Conservation (phyloP, 2,113 vertebrate genomes). For the Cygnus buccinator region DNA sequence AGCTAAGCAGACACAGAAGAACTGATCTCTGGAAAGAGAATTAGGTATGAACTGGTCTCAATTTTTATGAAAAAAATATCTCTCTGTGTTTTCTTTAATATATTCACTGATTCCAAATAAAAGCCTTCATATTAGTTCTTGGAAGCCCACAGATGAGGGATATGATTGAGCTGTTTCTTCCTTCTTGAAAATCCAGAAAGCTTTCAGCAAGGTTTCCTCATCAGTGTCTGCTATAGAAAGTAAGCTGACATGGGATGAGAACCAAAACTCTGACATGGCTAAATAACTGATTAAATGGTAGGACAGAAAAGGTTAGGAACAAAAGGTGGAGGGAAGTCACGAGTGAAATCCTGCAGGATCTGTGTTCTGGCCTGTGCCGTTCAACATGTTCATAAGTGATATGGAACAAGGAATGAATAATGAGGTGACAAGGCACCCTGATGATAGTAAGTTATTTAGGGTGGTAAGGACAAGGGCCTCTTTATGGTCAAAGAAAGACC, state of each 20-base stretch:
- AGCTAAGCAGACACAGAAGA: not conserved
- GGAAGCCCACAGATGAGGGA: not conserved
- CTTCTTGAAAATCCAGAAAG: not conserved
- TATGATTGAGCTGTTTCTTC: not conserved
- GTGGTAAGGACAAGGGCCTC: slow-evolving; percentile 30
- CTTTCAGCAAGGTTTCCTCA: slow-evolving; percentile 9
- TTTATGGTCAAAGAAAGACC: not conserved
- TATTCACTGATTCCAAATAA: not conserved
- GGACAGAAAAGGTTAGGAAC: slow-evolving; percentile 18
- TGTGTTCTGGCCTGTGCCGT: slow-evolving; percentile 4
- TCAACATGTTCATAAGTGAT: slow-evolving; percentile 39
- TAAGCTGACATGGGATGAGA: slow-evolving; percentile 5
- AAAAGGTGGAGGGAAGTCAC: slow-evolving; percentile 28
- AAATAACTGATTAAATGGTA: not conserved
- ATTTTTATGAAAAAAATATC: not conserved
- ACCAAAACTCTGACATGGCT: slow-evolving; percentile 4
- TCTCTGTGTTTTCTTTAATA: not conserved
- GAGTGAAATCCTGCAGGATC: slow-evolving; percentile 42
- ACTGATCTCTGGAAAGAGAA: not conserved
- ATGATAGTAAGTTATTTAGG: slow-evolving; percentile 61
- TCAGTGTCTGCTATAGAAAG: not conserved
- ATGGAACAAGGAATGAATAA: slow-evolving; percentile 51
- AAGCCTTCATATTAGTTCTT: not conserved
- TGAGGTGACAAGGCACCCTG: slow-evolving; percentile 46
- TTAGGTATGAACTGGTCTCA: not conserved